These are phyloP conservation scores for Cinclus mexicanus DNA, from an alignment of 2,113 vertebrate genomes.

Conservation along the genomic window DNA sequence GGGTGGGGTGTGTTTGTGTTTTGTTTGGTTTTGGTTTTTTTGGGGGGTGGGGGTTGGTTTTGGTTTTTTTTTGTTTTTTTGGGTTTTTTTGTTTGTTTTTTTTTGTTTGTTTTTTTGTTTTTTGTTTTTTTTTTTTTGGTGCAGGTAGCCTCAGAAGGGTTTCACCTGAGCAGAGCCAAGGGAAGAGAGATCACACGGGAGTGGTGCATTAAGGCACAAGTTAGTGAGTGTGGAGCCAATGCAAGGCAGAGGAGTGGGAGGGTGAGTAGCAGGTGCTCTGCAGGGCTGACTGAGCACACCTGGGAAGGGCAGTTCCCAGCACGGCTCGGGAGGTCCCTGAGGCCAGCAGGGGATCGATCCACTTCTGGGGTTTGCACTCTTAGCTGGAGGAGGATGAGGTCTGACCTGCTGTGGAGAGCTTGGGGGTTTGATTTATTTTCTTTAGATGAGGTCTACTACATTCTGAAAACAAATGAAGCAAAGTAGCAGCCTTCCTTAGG, in stretches of 20 bases:
- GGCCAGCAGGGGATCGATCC: accelerated
- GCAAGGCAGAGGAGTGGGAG: background rate
- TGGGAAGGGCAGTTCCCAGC: background rate
- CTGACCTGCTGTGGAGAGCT: background rate
- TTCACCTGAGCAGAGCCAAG: background rate
- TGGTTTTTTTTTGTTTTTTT: too few relatives aligned
- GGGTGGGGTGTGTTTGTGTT: too few relatives aligned
- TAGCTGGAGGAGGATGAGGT: background rate
- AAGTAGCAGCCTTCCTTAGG: background rate
- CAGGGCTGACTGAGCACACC: background rate
- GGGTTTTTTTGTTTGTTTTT: background rate
- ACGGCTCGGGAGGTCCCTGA: accelerated
- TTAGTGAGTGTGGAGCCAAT: background rate
- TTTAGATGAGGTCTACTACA: accelerated
- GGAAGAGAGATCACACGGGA: background rate
- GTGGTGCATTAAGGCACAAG: background rate
- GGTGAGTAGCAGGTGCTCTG: accelerated
- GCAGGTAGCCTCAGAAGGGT: background rate
- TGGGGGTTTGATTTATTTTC: background rate
- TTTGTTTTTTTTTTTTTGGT: background rate
- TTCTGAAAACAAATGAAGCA: background rate
- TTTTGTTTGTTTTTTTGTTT: too few relatives aligned
- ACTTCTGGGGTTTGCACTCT: accelerated
- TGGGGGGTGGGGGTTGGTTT: too few relatives aligned
- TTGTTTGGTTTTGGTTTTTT: too few relatives aligned